These are phyloP conservation scores for Pseudanteris insignis DNA, from an alignment of 2,888 invertebrate genomes.

Conservation along the genomic window DNA sequence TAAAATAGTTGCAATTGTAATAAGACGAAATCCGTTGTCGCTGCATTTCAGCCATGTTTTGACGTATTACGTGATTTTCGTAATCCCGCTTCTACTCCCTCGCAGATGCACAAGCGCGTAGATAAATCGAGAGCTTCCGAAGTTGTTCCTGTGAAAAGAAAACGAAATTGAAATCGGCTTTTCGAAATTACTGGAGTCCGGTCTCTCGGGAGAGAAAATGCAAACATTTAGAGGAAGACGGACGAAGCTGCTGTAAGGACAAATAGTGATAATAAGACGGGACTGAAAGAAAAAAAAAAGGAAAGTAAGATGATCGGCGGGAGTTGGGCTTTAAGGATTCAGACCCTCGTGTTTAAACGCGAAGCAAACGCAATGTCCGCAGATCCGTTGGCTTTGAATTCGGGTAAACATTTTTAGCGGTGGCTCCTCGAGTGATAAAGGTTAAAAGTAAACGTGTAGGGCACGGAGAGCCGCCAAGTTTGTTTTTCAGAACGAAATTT, in stretches of 20 bases:
- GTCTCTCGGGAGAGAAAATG: conserved; percentile 57
- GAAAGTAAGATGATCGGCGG: conserved; percentile 40
- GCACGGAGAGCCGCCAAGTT: conserved; percentile 8
- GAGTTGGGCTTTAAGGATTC: conserved; percentile 53
- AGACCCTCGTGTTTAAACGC: conserved; percentile 48
- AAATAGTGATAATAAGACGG: conserved; percentile 43
- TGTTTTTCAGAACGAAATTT: conserved; percentile 14
- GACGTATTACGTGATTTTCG: conserved; percentile 42
- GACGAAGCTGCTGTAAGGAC: conserved; percentile 27
- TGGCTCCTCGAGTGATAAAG: conserved; percentile 21
- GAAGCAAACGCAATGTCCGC: conserved; percentile 51
- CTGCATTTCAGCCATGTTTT: conserved; percentile 23
- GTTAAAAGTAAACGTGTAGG: conserved; percentile 30
- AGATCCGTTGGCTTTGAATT: conserved; percentile 51
- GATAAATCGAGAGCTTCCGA: conserved; percentile 50
- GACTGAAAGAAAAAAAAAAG: too few species aligned
- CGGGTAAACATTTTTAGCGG: conserved; percentile 51
- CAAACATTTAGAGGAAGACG: conserved; percentile 55
- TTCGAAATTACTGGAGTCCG: conserved; percentile 61
- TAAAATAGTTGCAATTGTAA: conserved; percentile 6
- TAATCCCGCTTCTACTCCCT: conserved; percentile 37
- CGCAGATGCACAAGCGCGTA: conserved; percentile 39
- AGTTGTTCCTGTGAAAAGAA: conserved; percentile 58
- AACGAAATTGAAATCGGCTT: conserved; percentile 65
- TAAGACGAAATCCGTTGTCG: conserved; percentile 10